These are phyloP conservation scores for Tachina lurida DNA, from an alignment of 2,888 invertebrate genomes.

Conservation along the genomic window DNA sequence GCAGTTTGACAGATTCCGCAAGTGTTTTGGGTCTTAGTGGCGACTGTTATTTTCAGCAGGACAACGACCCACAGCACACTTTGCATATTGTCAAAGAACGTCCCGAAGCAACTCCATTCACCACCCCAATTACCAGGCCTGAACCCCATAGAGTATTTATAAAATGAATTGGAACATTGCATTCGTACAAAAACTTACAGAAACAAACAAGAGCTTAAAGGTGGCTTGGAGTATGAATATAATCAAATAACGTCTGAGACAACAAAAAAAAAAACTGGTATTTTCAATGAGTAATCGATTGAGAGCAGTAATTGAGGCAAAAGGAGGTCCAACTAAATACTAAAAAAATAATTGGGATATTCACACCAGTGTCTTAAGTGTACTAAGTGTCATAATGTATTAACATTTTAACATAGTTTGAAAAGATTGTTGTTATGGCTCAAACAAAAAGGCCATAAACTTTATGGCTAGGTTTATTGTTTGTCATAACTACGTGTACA, in stretches of 20 bases:
- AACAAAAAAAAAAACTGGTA: conserved; percentile 7
- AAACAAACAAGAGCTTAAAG: conserved; percentile 1
- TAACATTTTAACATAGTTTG: too few species aligned
- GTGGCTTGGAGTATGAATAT: conserved; percentile 19
- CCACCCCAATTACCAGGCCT: too few species aligned
- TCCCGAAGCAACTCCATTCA: too few species aligned
- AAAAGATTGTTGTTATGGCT: too few species aligned
- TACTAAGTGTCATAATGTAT: too few species aligned
- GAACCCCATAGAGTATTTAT: conserved; percentile 70
- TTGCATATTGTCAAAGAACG: conserved; percentile 47
- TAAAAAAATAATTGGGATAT: not conserved
- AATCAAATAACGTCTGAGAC: conserved; percentile 13
- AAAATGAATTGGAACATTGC: conserved; percentile 71
- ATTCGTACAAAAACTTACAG: conserved; percentile 3
- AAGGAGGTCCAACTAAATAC: not conserved
- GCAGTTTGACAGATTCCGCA: conserved; percentile 58
- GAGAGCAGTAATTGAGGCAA: conserved; percentile 10
- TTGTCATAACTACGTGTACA: too few species aligned
- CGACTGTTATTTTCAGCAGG: conserved; percentile 61
- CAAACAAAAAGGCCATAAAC: too few species aligned
- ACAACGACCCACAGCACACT: conserved; percentile 60
- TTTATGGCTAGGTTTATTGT: too few species aligned
- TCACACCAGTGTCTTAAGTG: too few species aligned
- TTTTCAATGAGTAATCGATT: conserved; percentile 3
- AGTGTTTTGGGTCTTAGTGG: conserved; percentile 34